phyloP scores from a whole-genome alignment of 1,140 invertebrate genomes.

The Oedothorax gibbosus region DNA sequence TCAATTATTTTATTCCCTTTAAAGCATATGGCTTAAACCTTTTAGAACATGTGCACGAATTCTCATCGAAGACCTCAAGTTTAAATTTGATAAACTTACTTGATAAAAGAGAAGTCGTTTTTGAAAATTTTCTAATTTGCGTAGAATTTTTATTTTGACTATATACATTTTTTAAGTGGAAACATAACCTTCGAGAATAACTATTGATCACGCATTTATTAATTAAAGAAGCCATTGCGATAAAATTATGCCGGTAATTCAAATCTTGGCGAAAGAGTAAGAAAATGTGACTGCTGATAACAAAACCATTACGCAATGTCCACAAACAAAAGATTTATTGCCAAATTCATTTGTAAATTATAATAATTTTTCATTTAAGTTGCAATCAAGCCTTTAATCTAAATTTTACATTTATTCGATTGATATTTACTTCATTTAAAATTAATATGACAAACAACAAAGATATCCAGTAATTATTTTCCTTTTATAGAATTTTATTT shows the following conservation, averaged over 20 bases:
- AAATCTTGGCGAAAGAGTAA: too few relatives aligned
- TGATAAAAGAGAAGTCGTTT: not conserved
- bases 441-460: too few relatives aligned
- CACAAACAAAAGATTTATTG: not conserved
- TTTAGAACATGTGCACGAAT: too few relatives aligned
- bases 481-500: too few relatives aligned
- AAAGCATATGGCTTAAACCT: too few relatives aligned
- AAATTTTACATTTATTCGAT: too few relatives aligned
- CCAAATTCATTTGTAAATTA: not conserved
- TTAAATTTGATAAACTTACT: constrained; percentile 14
- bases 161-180: not conserved
- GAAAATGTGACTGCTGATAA: not conserved
- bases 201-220: not conserved
- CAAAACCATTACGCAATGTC: not conserved
- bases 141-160: not conserved
- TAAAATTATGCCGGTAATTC: not conserved
- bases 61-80: too few relatives aligned
- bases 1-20: not conserved
- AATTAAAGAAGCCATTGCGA: not conserved
- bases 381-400: too few relatives aligned
- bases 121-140: not conserved
- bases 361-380: too few relatives aligned
- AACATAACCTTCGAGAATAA: not conserved
- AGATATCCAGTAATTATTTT: too few relatives aligned
- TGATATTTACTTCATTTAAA: too few relatives aligned